phyloP scores from a whole-genome alignment of 2,797 vertebrate species.

The Channallabes apus region DNA sequence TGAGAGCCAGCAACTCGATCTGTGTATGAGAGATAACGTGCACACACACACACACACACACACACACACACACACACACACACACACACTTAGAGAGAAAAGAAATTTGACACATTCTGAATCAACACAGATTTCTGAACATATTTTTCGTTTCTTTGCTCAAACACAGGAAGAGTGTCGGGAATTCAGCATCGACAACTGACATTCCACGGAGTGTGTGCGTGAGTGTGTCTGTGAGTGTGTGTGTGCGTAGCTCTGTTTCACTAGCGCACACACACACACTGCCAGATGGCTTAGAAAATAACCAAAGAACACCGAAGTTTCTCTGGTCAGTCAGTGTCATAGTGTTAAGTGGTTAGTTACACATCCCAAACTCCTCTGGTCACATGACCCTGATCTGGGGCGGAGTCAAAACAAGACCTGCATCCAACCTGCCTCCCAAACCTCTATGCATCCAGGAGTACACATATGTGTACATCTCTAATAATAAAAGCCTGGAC shows the following conservation, averaged over 20 bases:
- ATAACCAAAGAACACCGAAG: background rate
- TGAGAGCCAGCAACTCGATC: slow-evolving; percentile 26
- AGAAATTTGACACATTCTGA: background rate
- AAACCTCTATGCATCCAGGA: too few species aligned
- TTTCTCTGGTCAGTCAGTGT: background rate
- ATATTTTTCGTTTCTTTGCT: background rate
- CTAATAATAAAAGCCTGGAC: background rate
- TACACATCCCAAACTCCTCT: background rate
- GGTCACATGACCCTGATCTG: slow-evolving; percentile 6
- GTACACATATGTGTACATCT: background rate
- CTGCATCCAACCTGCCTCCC: too few species aligned
- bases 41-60: slow-evolving; percentile 21
- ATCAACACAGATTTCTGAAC: background rate
- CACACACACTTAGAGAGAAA: slow-evolving; percentile 22
- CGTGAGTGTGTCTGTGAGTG: background rate
- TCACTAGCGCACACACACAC: background rate
- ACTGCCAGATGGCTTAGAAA: slow-evolving; percentile 12
- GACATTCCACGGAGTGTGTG: background rate
- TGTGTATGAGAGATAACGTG: slow-evolving; percentile 41
- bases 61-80: slow-evolving; percentile 20
- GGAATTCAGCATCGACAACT: background rate
- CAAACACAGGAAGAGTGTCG: background rate
- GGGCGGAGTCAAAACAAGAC: background rate
- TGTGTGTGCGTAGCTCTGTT: background rate
- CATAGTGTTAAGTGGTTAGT: background rate